Conservation (phyloP, 2,888 invertebrate genomes). For the Mythimna ferrago region DNA sequence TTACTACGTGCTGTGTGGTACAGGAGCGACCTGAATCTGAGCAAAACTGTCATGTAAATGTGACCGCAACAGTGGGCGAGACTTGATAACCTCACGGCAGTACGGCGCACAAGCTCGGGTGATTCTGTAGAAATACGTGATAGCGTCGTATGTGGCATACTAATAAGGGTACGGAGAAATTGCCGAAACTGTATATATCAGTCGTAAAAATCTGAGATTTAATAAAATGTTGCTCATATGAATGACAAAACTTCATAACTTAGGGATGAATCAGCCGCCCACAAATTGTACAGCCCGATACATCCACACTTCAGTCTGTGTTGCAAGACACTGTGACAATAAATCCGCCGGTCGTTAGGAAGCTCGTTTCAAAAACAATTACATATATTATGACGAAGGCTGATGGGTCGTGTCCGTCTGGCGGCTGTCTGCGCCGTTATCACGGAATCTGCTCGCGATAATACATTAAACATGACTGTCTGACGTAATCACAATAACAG, state of each 20-base stretch:
- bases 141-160: conserved; percentile 56
- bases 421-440: conserved; percentile 39
- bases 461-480: conserved; percentile 27
- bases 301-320: not conserved
- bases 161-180: conserved; percentile 50
- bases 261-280: conserved; percentile 19
- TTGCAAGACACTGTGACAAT: not conserved
- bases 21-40: conserved; percentile 49
- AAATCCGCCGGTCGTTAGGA: not conserved
- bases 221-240: not conserved
- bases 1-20: conserved; percentile 32
- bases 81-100: conserved; percentile 63
- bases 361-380: not conserved
- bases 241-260: not conserved
- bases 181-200: conserved; percentile 38
- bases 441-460: conserved; percentile 28
- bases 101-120: conserved; percentile 41
- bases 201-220: conserved; percentile 27
- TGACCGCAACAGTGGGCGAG: conserved; percentile 67
- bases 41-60: conserved; percentile 55
- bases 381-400: not conserved
- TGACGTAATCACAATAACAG: not conserved
- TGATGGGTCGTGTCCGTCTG: conserved; percentile 23
- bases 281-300: not conserved
- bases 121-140: conserved; percentile 55